Conservation (phyloP, 2,888 invertebrate species). For the Sinopyrophorus schimmeli region DNA sequence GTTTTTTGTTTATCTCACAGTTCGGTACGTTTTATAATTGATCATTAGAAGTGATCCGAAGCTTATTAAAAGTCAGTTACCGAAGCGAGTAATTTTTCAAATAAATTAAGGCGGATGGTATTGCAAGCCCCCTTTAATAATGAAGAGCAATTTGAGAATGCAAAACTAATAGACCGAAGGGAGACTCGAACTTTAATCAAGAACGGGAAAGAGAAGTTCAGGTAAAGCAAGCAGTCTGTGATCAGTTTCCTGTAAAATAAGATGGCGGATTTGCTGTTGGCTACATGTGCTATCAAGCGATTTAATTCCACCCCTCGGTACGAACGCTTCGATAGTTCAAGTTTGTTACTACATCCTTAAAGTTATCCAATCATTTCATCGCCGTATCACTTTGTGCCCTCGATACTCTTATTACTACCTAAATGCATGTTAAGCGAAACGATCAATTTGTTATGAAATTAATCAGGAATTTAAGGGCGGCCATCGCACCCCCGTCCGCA, state of each 20-base stretch:
- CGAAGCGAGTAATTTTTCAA: too few species aligned
- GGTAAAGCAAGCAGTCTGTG: slow-evolving; percentile 26
- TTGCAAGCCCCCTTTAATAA: too few species aligned
- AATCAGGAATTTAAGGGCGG: neutral
- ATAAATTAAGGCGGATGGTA: too few species aligned
- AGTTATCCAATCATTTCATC: slow-evolving; percentile 31
- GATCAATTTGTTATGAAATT: slow-evolving; percentile 1
- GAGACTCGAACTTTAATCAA: slow-evolving; percentile 23
- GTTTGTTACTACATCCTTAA: slow-evolving; percentile 31
- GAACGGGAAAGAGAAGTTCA: slow-evolving; percentile 17
- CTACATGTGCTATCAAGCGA: slow-evolving; percentile 31
- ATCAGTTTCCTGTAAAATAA: slow-evolving; percentile 31
- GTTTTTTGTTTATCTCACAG: too few species aligned
- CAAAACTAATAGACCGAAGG: slow-evolving; percentile 27
- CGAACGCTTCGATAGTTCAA: slow-evolving; percentile 29
- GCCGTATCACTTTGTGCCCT: slow-evolving; percentile 24
- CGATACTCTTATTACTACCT: slow-evolving; percentile 8
- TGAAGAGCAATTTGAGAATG: too few species aligned
- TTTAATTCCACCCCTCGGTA: slow-evolving; percentile 28
- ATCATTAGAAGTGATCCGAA: too few species aligned
- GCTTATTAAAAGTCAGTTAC: too few species aligned
- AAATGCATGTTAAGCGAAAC: slow-evolving; percentile 20
- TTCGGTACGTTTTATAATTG: too few species aligned
- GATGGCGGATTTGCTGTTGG: slow-evolving; percentile 31
- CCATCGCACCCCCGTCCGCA: too few species aligned